A percentile compares a stretch with the other conserved stretches of the same genome.
Conservation (phyloP, 1,140 invertebrate genomes). For the Diabrotica undecimpunctata region DNA sequence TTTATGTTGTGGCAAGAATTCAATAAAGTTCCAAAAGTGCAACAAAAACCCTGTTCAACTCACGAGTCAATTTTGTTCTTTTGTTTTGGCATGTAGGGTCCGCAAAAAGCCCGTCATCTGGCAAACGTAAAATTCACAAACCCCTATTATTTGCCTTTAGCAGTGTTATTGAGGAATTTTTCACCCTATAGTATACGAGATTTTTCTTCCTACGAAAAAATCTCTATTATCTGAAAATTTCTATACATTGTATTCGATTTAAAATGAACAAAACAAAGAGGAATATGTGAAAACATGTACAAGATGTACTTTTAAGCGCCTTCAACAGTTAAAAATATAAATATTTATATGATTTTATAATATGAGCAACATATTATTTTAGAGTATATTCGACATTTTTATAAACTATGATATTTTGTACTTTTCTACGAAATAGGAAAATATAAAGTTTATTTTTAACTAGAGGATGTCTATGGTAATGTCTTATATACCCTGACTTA, state of each 20-base stretch:
- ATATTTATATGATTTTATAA: no score
- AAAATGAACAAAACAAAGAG: not conserved
- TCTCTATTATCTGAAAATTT: not conserved
- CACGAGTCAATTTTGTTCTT: constrained; percentile 11
- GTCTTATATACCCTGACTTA: no score
- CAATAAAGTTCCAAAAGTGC: constrained; percentile 8
- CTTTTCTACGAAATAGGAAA: no score
- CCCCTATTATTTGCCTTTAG: constrained; percentile 8
- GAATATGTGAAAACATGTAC: not conserved
- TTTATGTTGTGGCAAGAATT: constrained; percentile 10
- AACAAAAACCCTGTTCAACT: constrained; percentile 10
- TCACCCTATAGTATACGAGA: constrained; percentile 5
- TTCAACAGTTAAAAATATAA: no score
- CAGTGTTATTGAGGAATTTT: constrained; percentile 8
- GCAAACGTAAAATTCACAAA: constrained; percentile 12
- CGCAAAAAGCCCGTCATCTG: constrained; percentile 14
- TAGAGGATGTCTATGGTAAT: no score
- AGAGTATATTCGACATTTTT: no score
- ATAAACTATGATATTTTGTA: no score
- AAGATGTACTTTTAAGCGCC: not conserved
- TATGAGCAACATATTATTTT: no score
- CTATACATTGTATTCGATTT: not conserved
- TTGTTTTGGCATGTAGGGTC: constrained; percentile 13
- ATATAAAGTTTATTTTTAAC: no score
- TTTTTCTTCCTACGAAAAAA: constrained; percentile 3